phyloP scores from a whole-genome alignment of 1,140 invertebrate species.

The Drosophila kanapiae region DNA sequence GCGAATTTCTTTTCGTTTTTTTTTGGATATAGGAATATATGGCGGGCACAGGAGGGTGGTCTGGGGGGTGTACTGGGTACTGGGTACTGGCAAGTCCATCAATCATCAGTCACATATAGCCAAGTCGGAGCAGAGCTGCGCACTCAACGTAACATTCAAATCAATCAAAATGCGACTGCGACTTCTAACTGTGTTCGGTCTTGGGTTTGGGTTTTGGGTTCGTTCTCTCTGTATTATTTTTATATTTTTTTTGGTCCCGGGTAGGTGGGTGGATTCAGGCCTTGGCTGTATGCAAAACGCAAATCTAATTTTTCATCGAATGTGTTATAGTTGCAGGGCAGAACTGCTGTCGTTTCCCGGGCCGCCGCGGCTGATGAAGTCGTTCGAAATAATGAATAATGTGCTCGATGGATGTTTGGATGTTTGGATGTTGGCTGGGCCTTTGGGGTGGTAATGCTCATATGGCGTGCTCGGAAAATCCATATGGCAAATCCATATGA shows the following conservation, averaged over 20 bases:
- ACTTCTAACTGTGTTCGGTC: conserved; percentile 61
- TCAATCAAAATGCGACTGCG: conserved; percentile 77
- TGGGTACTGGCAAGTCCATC: conserved; percentile 71
- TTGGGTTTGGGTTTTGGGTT: conserved; percentile 17
- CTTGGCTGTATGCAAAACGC: conserved; percentile 67
- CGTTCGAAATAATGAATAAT: conserved; percentile 71
- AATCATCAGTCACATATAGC: conserved; percentile 79
- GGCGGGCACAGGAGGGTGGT: conserved; percentile 31
- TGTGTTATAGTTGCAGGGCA: conserved; percentile 50
- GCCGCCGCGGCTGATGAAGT: conserved; percentile 57
- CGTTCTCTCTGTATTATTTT: conserved; percentile 19
- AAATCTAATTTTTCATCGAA: conserved; percentile 81
- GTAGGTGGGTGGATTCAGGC: conserved; percentile 25
- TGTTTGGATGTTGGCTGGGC: too few relatives aligned
- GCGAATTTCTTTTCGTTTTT: conserved; percentile 9
- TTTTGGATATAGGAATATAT: conserved; percentile 45
- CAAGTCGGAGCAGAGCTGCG: conserved; percentile 45
- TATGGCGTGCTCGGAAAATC: conserved; percentile 58
- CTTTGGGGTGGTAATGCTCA: conserved; percentile 66
- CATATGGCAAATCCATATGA: conserved; percentile 30
- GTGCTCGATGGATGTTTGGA: conserved; percentile 29
- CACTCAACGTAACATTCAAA: conserved; percentile 84
- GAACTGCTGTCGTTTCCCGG: conserved; percentile 16
- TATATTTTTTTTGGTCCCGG: conserved; percentile 2
- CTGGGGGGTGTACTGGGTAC: conserved; percentile 16